phyloP scores from a whole-genome alignment of 2,113 vertebrate species.

The Siniperca chuatsi region DNA sequence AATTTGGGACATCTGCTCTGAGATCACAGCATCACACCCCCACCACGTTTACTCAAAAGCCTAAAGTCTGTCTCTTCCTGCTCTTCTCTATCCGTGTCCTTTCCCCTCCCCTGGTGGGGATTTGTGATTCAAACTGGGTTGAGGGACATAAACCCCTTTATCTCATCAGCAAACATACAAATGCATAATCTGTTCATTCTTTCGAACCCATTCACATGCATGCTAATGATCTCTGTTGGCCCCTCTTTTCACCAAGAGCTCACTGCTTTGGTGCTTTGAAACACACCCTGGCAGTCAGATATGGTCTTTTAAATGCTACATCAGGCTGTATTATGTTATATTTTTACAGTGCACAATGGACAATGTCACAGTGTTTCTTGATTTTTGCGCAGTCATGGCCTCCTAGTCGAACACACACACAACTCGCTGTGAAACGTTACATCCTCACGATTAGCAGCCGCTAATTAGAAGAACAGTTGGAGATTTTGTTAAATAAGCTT shows the following conservation, averaged over 20 bases:
- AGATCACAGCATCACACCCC: constrained; percentile 53
- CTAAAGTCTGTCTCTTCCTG: constrained; percentile 67
- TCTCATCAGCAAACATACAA: constrained; percentile 86
- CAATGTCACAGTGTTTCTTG: constrained; percentile 47
- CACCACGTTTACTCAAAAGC: constrained; percentile 69
- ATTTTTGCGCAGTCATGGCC: constrained; percentile 49
- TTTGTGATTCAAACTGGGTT: constrained; percentile 78
- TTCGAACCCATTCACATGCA: constrained; percentile 74
- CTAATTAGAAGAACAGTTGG: constrained; percentile 27
- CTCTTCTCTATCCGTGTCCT: constrained; percentile 51
- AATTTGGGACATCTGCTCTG: constrained; percentile 79
- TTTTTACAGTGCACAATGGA: constrained; percentile 49
- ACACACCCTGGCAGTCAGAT: constrained; percentile 53
- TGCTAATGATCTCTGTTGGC: constrained; percentile 75
- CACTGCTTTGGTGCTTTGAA: constrained; percentile 65
- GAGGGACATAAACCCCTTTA: constrained; percentile 78
- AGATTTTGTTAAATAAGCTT: neutral
- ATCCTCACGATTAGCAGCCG: constrained; percentile 1
- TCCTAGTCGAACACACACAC: neutral
- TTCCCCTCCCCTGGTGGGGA: constrained; percentile 70
- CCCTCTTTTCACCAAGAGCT: constrained; percentile 66
- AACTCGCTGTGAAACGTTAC: constrained; percentile 39
- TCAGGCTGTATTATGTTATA: constrained; percentile 37
- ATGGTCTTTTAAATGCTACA: constrained; percentile 40
- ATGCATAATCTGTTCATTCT: constrained; percentile 85